These are phyloP conservation scores for Ectemnius cavifrons DNA, from an alignment of 2,888 invertebrate species.

Conservation along the genomic window DNA sequence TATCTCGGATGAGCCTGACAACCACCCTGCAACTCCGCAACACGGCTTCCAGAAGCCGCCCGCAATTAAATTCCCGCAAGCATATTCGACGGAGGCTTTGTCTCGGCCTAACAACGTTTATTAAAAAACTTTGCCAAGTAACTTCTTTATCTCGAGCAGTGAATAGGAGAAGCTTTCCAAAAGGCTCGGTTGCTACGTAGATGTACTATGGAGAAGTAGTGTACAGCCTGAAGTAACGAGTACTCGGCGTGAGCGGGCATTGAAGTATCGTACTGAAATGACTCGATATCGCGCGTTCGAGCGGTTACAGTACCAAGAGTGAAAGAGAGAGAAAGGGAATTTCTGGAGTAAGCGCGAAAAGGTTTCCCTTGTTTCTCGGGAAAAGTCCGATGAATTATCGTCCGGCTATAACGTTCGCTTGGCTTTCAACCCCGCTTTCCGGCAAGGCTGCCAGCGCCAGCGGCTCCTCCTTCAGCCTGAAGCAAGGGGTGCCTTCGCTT, in stretches of 20 bases:
- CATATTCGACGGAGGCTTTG: not conserved
- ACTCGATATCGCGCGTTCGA: slow-evolving; percentile 2
- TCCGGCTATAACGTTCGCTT: slow-evolving; percentile 63
- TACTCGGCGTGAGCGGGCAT: not conserved
- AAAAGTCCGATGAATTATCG: slow-evolving; percentile 66
- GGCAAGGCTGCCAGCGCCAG: slow-evolving; percentile 33
- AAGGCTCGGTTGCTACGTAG: not conserved
- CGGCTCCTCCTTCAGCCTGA: slow-evolving; percentile 52
- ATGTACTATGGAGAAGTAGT: not conserved
- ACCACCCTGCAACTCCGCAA: not conserved
- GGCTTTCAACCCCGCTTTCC: slow-evolving; percentile 60
- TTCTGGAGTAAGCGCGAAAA: slow-evolving; percentile 41
- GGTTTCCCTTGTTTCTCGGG: slow-evolving; percentile 66
- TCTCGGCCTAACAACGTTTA: slow-evolving; percentile 2
- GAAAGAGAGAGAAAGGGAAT: slow-evolving; percentile 11
- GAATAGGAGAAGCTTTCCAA: not conserved
- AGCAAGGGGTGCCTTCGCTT: slow-evolving; percentile 54
- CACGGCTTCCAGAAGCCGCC: not conserved
- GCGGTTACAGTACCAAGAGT: not conserved
- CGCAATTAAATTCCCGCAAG: slow-evolving; percentile 1
- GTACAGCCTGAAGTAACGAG: not conserved
- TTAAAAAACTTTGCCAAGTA: slow-evolving; percentile 4
- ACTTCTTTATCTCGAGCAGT: not conserved
- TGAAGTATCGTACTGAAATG: not conserved
- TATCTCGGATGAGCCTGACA: not conserved